Base-by-base conservation (phyloP, 2,113 vertebrate genomes). In the Canis aureus region DNA sequence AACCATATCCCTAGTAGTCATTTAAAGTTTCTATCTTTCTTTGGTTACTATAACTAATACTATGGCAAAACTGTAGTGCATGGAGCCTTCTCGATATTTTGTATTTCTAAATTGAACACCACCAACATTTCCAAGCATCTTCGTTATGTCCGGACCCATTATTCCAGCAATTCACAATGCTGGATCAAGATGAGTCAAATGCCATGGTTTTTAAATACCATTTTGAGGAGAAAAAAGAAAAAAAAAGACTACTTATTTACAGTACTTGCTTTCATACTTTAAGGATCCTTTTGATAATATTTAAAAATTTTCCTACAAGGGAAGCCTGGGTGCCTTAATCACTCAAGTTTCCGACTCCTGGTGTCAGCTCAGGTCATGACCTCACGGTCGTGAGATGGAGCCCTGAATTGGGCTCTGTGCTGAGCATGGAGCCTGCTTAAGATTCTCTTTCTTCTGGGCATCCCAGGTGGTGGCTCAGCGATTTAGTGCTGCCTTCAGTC, bases 231-330 rank as follows among this genome's bases (percentile, higher is more conserved):
- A 32, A 27, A 51, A 71, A 49, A 29, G 2, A 49, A 43, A 8
- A 76, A 76, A 20, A 64, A 81, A 89, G 4, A 79, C 6, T 22
- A 64, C 19, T 76, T 87, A 20, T 76, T 95, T 90, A 88, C 16
- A 69, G 53, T 17, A n/a, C 49, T 89, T 71, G 71, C 57, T 86
- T 97, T 51, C 83, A 60, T n/a, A 86, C 5, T 60, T 94, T 76
- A 78, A 89, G 23, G 62, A 78, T 53, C 22, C 17, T 93, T 91
- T 43, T 25, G 88, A 13, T 51, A 76, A 82, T 49, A 66, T 64
- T 87, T 17, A 57, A 83, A 19, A 64, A 1, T 53, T 71, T 53
- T 88, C 32, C 49, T 84, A 1, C 38, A 94, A 64, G 23, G 62
- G 62, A 25, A 4, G 23, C 11, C 11, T 64, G 23, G 62, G 23